These are phyloP conservation scores for Lacanobia oleracea DNA, from an alignment of 2,888 invertebrate genomes.

Conservation along the genomic window DNA sequence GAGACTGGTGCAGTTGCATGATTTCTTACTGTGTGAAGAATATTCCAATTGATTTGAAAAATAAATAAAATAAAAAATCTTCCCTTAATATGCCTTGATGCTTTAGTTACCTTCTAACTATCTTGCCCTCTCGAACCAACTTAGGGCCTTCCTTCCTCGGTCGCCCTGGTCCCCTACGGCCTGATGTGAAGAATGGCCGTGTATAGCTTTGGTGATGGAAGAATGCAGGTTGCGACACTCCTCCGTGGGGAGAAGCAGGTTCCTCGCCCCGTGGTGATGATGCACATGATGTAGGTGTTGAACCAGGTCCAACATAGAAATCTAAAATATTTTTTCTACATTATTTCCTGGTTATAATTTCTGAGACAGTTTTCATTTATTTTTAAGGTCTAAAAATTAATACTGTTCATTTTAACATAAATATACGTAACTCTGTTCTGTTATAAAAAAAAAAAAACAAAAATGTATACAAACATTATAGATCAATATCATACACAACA, in stretches of 20 bases:
- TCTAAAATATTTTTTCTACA: conserved; percentile 71
- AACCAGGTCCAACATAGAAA: conserved; percentile 92
- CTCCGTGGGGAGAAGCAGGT: conserved; percentile 91
- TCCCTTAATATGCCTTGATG: not conserved
- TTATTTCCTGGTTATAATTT: conserved; percentile 8
- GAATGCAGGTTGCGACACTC: conserved; percentile 81
- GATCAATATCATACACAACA: not conserved
- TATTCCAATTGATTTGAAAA: not conserved
- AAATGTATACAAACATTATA: not conserved
- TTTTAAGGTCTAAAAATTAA: not conserved
- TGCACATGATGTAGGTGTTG: conserved; percentile 92
- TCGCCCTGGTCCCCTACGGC: conserved; percentile 94
- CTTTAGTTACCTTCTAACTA: conserved; percentile 84
- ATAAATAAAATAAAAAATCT: not conserved
- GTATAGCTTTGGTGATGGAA: conserved; percentile 87
- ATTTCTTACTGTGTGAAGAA: too few relatives aligned
- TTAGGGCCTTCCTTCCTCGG: conserved; percentile 94
- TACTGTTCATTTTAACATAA: not conserved
- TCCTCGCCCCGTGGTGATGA: conserved; percentile 92
- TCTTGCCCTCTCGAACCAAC: conserved; percentile 86
- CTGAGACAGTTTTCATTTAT: not conserved
- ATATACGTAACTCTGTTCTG: not conserved
- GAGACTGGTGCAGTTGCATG: too few relatives aligned
- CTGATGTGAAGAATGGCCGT: conserved; percentile 88
- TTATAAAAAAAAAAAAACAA: not conserved